Base-by-base conservation (phyloP, 2,797 vertebrate species). In the Garrulus glandarius region DNA sequence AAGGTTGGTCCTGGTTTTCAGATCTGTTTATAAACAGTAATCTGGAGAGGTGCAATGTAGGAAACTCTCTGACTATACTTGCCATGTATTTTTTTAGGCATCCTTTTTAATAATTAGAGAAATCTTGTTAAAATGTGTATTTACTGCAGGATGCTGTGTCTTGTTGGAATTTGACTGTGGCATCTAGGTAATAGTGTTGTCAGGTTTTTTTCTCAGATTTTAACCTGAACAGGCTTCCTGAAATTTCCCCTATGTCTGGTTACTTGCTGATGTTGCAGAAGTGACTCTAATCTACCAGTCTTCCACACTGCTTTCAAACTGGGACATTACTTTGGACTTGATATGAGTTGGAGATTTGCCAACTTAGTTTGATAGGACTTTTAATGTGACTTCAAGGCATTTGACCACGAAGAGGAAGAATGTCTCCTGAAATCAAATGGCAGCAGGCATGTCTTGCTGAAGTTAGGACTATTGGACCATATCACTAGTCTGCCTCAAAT, bases 231-330 rank as follows among this genome's bases (percentile, higher is more conserved):
- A 49, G 44, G 34, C 41, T 79, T 92, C 39, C 29, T 70, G 52
- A 74, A 74, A 32, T 26, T 34, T 44, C 18, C 36, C 11, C 19
- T 21, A 2, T 41, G 75, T 53, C 56, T 84, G 32, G 27, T 82
- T 83, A n/a, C 0, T 0, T 11, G 56, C 47, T 84, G 79, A 32
- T 17, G 24, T 59, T 56, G n/a, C 23, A 18, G 49, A 36, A 30
- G 30, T 19, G 34, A 17, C 77, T 70, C 36, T n/a, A 92, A 78
- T 47, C 36, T 71, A 36, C 75, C 41, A 34, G 64, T 70, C 92
- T 95, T 94, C 92, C 95, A 93, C 95, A 68, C 71, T 93, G 94
- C 92, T 95, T 96, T 96, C 95, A 80, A 94, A 92, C 91, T 70
- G 92, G 77, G 64, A 36, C 10, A 1, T 70, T 64, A 7, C 57